These are phyloP conservation scores for Gryllus bimaculatus DNA, from an alignment of 1,140 invertebrate species.

Conservation along the genomic window DNA sequence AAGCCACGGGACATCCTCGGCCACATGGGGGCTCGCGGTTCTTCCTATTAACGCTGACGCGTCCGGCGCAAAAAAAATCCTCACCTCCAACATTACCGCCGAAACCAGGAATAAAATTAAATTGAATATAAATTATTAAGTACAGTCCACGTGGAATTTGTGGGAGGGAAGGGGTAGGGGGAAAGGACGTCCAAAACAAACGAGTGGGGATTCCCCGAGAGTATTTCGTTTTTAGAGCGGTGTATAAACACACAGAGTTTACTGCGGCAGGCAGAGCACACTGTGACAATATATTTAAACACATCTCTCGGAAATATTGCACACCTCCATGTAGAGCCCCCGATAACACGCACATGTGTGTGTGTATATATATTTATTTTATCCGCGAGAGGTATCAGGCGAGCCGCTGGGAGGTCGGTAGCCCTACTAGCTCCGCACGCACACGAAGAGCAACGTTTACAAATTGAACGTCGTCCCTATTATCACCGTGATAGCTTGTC, in stretches of 20 bases:
- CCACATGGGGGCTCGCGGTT: no score
- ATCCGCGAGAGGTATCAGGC: neutral
- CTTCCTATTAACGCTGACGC: neutral
- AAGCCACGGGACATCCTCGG: no score
- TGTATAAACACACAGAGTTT: neutral
- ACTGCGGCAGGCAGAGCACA: neutral
- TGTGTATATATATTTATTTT: neutral
- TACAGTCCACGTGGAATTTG: neutral
- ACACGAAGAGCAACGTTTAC: neutral
- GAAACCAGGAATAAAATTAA: slow-evolving; percentile 2
- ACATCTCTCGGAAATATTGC: slow-evolving; percentile 1
- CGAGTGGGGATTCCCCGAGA: neutral
- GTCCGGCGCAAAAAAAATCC: neutral
- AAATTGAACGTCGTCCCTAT: neutral
- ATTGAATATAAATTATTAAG: slow-evolving; percentile 6
- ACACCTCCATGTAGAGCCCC: neutral
- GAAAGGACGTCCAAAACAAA: neutral
- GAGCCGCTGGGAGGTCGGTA: neutral
- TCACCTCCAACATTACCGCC: neutral
- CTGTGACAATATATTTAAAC: slow-evolving; percentile 1
- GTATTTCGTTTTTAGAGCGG: neutral
- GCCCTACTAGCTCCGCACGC: neutral
- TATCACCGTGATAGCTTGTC: neutral
- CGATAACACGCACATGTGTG: neutral
- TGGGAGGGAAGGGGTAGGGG: neutral